Base-by-base conservation (phyloP, 1,140 invertebrate genomes). In the Bombus terrestris region DNA sequence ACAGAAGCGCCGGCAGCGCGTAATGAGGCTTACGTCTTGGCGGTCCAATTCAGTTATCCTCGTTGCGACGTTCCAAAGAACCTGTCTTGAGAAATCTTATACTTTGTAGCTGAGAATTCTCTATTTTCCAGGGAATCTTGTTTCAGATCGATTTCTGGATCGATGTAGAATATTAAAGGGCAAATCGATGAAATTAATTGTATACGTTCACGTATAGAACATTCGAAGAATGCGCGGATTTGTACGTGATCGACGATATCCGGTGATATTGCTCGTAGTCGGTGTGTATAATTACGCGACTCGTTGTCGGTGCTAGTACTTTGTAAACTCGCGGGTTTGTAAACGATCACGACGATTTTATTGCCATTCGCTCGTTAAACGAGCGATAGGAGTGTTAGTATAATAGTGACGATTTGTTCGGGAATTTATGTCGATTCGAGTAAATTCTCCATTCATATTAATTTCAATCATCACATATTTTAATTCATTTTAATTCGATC, bases 181-280 rank as follows among this genome's bases (percentile, higher is more conserved):
- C 22, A 10, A 37, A 78, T 73, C 73, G 82, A 43, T 75, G 86
- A 74, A 81, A 87, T 87, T 87, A 75, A 84, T 87, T 66, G 86
- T 66, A 72, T 9, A 72, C 62, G 59, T 73, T 53, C 71, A 47
- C 53, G 47, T 13, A 35, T 8, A 53, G 47, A 53, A 53, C n/a
- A 15, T 66, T 35, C 32, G 15, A 37, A 9, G 85, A 86, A 87
- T 72, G 87, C 68, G 73, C 32, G 69, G 43, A 87, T 87, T 84
- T 77, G 68, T 80, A 41, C 62, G 64, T 75, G 82, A 86, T 88
- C 79, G 75, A 41, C 80, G 80, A 83, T 80, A 86, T 89, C 88
- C 75, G 88, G 78, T 47, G 68, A 88, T 88, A 74, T 74, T 1
- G 25, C 81, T 75, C 73, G 39, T 4, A 6, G 28, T 12, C 25